These are phyloP conservation scores for Rhinichthys osculus DNA, from an alignment of 2,797 vertebrate species.

Conservation along the genomic window DNA sequence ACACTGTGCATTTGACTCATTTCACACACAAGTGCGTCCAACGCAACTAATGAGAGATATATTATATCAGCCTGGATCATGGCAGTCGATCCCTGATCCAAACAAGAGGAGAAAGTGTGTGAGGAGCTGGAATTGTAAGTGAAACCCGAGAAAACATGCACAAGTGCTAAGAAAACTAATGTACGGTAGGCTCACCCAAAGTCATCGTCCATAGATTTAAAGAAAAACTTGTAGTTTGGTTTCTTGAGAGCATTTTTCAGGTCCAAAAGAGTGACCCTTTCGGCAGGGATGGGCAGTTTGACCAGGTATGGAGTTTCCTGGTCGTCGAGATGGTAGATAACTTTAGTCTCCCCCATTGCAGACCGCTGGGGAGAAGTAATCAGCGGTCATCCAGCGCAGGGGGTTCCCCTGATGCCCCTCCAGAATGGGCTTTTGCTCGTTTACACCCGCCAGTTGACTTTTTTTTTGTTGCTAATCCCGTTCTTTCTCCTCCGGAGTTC, in stretches of 20 bases:
- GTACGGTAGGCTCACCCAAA: slow-evolving; percentile 86
- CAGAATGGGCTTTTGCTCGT: slow-evolving; percentile 77
- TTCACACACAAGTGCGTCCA: neutral
- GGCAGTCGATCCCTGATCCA: neutral
- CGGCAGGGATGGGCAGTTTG: slow-evolving; percentile 92
- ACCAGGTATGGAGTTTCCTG: slow-evolving; percentile 98
- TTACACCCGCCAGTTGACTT: slow-evolving; percentile 38
- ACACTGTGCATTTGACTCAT: neutral
- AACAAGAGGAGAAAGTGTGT: neutral
- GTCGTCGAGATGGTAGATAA: slow-evolving; percentile 98
- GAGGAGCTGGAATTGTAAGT: neutral
- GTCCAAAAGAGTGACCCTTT: slow-evolving; percentile 93
- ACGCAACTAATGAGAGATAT: neutral
- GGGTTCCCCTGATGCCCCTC: slow-evolving; percentile 77
- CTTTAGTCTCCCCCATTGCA: slow-evolving; percentile 97
- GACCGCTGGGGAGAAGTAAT: slow-evolving; percentile 73
- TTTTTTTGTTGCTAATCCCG: slow-evolving; percentile 37
- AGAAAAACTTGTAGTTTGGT: slow-evolving; percentile 97
- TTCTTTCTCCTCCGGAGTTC: slow-evolving; percentile 45
- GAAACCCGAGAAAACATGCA: neutral
- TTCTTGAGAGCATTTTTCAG: slow-evolving; percentile 97
- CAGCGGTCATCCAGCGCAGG: slow-evolving; percentile 80
- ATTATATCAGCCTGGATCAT: neutral
- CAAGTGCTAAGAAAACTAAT: slow-evolving; percentile 3
- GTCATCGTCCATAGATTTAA: slow-evolving; percentile 99